Percentiles rank a stretch among this genome's conserved stretches.
These are phyloP conservation scores for Aleiodes testaceus DNA, from an alignment of 2,888 invertebrate species.

Conservation along the genomic window DNA sequence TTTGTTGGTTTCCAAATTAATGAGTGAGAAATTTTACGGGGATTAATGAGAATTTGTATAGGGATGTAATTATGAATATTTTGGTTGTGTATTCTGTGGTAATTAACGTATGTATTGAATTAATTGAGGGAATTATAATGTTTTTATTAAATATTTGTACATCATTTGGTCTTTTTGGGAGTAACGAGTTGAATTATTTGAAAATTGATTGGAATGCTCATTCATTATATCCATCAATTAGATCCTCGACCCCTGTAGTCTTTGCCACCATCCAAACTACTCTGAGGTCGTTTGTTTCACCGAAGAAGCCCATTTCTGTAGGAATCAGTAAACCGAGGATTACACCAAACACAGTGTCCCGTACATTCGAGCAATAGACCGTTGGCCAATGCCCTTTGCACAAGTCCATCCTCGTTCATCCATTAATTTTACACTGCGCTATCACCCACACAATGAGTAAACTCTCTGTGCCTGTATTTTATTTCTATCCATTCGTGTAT, in stretches of 20 bases:
- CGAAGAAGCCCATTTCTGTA: neutral
- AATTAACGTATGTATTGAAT: too few species aligned
- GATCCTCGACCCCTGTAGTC: neutral
- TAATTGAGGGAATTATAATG: too few species aligned
- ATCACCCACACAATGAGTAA: neutral
- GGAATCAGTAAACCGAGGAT: slow-evolving; percentile 12
- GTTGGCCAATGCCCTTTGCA: neutral
- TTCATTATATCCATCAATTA: too few species aligned
- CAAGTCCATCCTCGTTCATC: slow-evolving; percentile 3
- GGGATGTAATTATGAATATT: too few species aligned
- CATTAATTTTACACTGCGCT: neutral
- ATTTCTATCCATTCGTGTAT: slow-evolving; percentile 23
- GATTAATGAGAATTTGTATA: too few species aligned
- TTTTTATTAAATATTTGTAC: too few species aligned
- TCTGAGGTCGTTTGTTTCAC: neutral
- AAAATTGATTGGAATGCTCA: too few species aligned
- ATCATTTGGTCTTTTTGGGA: too few species aligned
- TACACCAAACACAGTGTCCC: neutral
- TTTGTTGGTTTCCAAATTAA: too few species aligned
- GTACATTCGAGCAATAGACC: slow-evolving; percentile 1
- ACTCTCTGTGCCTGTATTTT: slow-evolving; percentile 24
- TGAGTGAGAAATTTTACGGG: too few species aligned
- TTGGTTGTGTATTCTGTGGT: too few species aligned
- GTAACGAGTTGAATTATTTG: too few species aligned
- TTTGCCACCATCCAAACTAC: neutral